Base-by-base conservation (phyloP, 2,113 vertebrate species). In the Panurus biarmicus region DNA sequence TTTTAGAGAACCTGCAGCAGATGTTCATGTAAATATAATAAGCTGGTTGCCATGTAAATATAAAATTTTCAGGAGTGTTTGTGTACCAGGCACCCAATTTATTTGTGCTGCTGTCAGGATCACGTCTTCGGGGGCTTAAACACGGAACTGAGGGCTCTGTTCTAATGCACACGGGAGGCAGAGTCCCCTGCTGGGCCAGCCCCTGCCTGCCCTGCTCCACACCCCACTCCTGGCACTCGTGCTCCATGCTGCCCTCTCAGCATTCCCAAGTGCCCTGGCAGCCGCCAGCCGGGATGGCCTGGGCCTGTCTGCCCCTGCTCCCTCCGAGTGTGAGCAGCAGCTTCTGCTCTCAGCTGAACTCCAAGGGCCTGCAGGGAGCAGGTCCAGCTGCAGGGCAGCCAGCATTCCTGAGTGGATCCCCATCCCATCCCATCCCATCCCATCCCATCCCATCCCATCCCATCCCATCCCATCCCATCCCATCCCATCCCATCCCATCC, bases 21-120 rank as follows among this genome's bases (percentile, higher is more conserved):
- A 98, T 98, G 98, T 97, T 98, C 97, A 88, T 98, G 97, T 94
- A 98, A 98, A 97, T 97, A 94, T 95, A 97, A 97, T 96, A 96
- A 96, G 96, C 83, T 45, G n/a, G 73, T 96, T 98, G 94, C 95
- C 96, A 95, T 94, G 96, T 96, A 96, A 96, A 95, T 97, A 96
- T 33, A 94, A 93, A 72, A 89, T 96, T 97, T 97, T 94, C 83
- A 85, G 94, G 73, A 93, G 74, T 87, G 82, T 84, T 96, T 96
- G 22, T 87, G 44, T 76, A 95, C 75, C 67, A 94, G 73, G 42
- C 87, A 87, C 62, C 78, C 79, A 77, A 44, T 77, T 95, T 93
- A 92, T 90, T 73, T 90, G 81, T 72, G 83, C 35, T 66, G 56
- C 47, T 96, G 76, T 92, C 85, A 78, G 67, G 77, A 69, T 85